Percentiles rank a stretch among this genome's conserved stretches.
phyloP scores from a whole-genome alignment of 1,140 invertebrate species.

The Bombus soroeensis region DNA sequence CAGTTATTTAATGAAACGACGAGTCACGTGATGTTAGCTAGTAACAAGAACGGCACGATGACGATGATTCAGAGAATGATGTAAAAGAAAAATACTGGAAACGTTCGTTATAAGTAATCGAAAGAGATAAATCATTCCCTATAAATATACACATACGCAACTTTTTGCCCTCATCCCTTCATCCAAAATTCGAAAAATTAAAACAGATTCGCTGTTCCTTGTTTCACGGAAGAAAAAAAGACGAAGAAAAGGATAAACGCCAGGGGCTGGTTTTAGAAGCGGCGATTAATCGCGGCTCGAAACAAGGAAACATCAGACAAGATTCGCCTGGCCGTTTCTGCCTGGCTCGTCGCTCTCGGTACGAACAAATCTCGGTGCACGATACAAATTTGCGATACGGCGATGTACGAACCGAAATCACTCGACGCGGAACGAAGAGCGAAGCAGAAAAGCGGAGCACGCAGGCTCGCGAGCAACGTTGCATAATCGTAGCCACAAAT shows the following conservation, averaged over 20 bases:
- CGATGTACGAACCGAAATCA: constrained; percentile 18
- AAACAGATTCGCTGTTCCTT: neutral
- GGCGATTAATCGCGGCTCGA: constrained; percentile 2
- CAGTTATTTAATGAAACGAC: neutral
- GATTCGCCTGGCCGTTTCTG: constrained; percentile 5
- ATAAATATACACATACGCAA: neutral
- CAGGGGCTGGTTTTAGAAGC: neutral
- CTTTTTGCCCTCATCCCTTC: neutral
- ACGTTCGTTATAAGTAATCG: neutral
- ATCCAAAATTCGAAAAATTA: neutral
- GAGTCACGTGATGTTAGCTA: neutral
- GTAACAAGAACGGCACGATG: neutral
- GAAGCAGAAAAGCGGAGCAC: constrained; percentile 28
- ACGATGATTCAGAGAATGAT: constrained; percentile 6
- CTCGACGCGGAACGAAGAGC: constrained; percentile 44
- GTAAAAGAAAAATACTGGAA: neutral
- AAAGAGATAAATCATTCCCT: neutral
- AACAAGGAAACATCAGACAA: constrained; percentile 3
- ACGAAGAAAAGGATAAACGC: neutral
- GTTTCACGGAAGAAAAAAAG: neutral
- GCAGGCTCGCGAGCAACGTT: constrained; percentile 33
- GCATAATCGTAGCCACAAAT: constrained; percentile 37
- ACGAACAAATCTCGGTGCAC: neutral
- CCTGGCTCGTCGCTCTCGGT: constrained; percentile 6
- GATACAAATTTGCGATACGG: constrained; percentile 9